Percentiles rank a stretch among this genome's conserved stretches.
These are phyloP conservation scores for Thalassarche chlororhynchos DNA, from an alignment of 2,113 vertebrate species.

Conservation along the genomic window DNA sequence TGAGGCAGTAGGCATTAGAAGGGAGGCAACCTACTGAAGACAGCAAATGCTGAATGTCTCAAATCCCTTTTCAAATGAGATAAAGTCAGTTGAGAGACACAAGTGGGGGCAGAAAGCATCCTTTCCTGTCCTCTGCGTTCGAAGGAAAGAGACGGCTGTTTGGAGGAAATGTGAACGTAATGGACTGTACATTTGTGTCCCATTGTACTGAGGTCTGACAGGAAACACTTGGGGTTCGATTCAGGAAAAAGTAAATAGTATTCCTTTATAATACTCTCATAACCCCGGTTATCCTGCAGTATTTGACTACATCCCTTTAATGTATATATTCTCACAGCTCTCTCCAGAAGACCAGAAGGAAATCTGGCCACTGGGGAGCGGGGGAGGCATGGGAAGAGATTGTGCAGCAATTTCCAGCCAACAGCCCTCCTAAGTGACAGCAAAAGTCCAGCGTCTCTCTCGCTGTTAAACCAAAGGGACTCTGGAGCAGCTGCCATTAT, in stretches of 20 bases:
- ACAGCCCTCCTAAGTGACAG: neutral
- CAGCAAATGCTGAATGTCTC: neutral
- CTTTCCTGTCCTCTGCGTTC: conserved; percentile 34
- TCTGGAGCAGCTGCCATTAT: neutral
- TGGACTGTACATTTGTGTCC: conserved; percentile 3
- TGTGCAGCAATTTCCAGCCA: neutral
- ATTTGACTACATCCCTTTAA: conserved; percentile 31
- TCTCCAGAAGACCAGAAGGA: conserved; percentile 45
- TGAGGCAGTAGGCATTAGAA: neutral
- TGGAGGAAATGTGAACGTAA: conserved; percentile 55
- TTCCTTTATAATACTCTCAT: conserved; percentile 18
- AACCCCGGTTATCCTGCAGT: neutral
- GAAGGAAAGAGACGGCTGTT: conserved; percentile 33
- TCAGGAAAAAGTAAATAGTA: conserved; percentile 54
- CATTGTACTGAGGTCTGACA: conserved; percentile 48
- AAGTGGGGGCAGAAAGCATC: conserved; percentile 17
- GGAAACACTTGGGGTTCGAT: conserved; percentile 62
- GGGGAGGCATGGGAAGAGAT: conserved; percentile 49
- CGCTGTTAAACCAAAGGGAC: neutral
- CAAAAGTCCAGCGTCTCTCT: neutral
- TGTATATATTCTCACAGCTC: conserved; percentile 33
- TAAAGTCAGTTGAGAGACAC: neutral
- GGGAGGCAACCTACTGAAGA: neutral
- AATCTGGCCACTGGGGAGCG: conserved; percentile 36
- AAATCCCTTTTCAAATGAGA: neutral